phyloP scores from a whole-genome alignment of 2,113 vertebrate genomes.

The Bombycilla garrulus region DNA sequence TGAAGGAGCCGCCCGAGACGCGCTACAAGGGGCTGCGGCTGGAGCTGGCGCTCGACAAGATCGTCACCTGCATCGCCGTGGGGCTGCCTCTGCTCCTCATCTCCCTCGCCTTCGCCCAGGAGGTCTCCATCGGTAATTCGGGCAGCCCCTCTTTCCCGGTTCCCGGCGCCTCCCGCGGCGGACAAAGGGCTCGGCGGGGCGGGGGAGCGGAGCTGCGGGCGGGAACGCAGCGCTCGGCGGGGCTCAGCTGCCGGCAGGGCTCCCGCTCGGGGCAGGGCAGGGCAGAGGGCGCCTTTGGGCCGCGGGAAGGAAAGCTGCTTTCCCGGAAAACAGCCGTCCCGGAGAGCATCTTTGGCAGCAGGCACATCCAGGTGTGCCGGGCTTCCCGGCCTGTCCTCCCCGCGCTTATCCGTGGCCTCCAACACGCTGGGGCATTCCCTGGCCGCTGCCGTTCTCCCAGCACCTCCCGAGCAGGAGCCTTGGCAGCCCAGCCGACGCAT shows the following conservation, averaged over 20 bases:
- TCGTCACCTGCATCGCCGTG: conserved; percentile 88
- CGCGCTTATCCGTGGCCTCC: too few species aligned
- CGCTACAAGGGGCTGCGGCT: conserved; percentile 90
- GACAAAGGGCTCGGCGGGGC: background rate
- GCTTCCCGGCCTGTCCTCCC: background rate
- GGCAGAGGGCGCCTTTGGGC: background rate
- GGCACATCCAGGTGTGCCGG: background rate
- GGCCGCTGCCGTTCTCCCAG: rapidly evolving
- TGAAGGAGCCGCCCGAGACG: conserved; percentile 86
- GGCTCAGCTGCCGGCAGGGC: background rate
- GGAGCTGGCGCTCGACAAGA: conserved; percentile 91
- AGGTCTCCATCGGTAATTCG: conserved; percentile 87
- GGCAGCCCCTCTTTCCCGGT: background rate
- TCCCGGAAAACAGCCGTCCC: background rate
- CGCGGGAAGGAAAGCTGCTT: background rate
- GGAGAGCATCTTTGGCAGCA: background rate
- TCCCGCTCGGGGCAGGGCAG: background rate
- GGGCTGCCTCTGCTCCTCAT: conserved; percentile 93
- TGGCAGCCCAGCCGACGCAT: background rate
- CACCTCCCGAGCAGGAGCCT: background rate
- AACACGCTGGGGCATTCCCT: background rate
- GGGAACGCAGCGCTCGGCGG: background rate
- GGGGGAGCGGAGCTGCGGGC: background rate
- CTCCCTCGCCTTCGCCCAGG: conserved; percentile 94
- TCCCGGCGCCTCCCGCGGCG: background rate